Evolutionary conservation across 1,140 invertebrate species (phyloP), one percentile per base, ranked within the genome.

Genomic region (Sycophila sp.): DNA sequence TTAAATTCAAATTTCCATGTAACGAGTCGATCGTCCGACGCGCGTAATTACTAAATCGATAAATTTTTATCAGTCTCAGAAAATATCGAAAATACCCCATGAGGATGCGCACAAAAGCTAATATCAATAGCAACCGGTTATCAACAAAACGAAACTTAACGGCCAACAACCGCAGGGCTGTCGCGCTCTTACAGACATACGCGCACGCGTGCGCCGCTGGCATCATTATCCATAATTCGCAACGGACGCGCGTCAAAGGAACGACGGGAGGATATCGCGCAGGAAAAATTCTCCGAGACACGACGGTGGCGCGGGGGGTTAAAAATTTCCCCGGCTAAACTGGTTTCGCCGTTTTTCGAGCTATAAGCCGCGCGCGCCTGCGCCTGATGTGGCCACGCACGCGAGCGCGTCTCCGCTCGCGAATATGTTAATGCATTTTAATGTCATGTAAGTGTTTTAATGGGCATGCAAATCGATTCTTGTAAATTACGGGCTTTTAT

Each of bases 401-500:
- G 13, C 32, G 47, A 28, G 49, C 34, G 34, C 63, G 58, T 45
- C 64, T 34, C 28, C 55, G 8, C 6, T 32, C 58, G 49, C 69
- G 22, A 64, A 70, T 70, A 70, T 70, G 69, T 64, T 70, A 70
- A 70, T 70, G 59, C 40, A 70, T 70, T 69, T 63, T 69, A 69
- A 69, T 69, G 49, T 58, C 67, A 28, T 69, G 59, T 70, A 70
- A 70, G 36, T 70, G 47, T 70, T 70, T 64, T 70, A 70, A 70
- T 70, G 60, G 59, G n/a, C 69, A 70, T 70, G 69, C 69, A 70
- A 70, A 70, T 70, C 69, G 69, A 70, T 70, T 28, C 69, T 64
- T 70, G 60, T 70, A 70, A 70, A 70, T 70, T 64, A 70, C 51
- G 42, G 32, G 28, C 55, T 64, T 53, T 53, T n/a, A n/a, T n/a